phyloP scores from a whole-genome alignment of 2,797 vertebrate species.

The Danio kyathit region DNA sequence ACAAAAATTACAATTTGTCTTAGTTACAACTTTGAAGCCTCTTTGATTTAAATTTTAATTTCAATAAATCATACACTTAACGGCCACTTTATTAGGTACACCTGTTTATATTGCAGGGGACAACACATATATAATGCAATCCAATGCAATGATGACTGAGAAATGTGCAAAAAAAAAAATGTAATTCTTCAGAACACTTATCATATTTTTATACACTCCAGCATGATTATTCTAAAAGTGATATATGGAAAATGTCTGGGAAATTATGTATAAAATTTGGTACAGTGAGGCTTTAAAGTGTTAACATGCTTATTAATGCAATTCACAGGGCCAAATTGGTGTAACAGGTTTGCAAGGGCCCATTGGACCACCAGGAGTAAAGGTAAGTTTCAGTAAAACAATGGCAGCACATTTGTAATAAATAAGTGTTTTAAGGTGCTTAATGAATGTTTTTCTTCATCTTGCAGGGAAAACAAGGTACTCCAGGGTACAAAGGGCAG shows the following conservation, averaged over 20 bases:
- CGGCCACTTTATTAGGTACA: too few species aligned
- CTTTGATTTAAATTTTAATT: too few species aligned
- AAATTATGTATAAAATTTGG: too few species aligned
- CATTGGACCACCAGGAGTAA: constrained; percentile 70
- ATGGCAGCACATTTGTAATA: not conserved
- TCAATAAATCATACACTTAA: too few species aligned
- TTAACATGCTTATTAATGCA: constrained; percentile 14
- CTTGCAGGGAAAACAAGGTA: constrained; percentile 74
- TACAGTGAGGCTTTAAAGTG: not conserved
- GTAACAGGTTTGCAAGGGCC: constrained; percentile 70
- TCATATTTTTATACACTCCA: too few species aligned
- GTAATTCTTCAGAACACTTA: too few species aligned
- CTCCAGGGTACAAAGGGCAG: constrained; percentile 69
- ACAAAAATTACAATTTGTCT: too few species aligned
- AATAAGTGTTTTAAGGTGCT: not conserved
- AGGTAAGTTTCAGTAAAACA: constrained; percentile 64
- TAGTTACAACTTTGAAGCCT: too few species aligned
- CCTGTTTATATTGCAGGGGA: too few species aligned
- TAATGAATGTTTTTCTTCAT: constrained; percentile 12
- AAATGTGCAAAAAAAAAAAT: not conserved
- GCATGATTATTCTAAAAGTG: too few species aligned
- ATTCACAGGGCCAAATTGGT: constrained; percentile 72
- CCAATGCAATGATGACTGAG: not conserved
- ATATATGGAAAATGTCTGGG: too few species aligned
- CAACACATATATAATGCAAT: too few species aligned